Base-by-base conservation (phyloP, 2,797 vertebrate species). In the Eidolon dupreanum region DNA sequence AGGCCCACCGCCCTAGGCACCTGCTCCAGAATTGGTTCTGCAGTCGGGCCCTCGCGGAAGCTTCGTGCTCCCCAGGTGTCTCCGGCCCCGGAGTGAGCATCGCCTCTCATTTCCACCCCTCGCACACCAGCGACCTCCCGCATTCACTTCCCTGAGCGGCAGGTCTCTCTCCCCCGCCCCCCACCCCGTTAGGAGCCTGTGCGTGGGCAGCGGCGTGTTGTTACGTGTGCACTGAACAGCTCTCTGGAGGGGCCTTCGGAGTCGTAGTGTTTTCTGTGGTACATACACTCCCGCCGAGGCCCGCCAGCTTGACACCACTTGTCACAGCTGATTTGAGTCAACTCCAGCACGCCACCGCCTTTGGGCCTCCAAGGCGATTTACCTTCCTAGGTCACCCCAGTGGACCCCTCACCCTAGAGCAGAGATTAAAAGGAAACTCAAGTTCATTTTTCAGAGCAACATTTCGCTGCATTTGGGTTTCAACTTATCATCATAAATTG, bases 21-120 rank as follows among this genome's bases (percentile, higher is more conserved):
- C 0, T 8, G 17, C 36, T n/a, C 57, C 55, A 36, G 19, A 33
- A 19, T 5, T 2, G 1, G 17, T 31, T 12, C 38, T 9, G 49
- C 61, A 5, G 7, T 12, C 2, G 28, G 36, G 16, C 12, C 26
- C 57, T 51, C 36, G 3, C 2, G 31, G 57, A 15, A 31, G 38
- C 43, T 49, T n/a, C 28, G 9, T 36, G 9, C 65, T 70, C 19
- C 31, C 53, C 2, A 2, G 19, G 7, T 28, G 11, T 13, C 26
- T n/a, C 38, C 19, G 8, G 36, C 70, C 59, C 46, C 31, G 2
- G 28, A 8, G 26, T 3, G 31, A 19, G 63, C 26, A 10, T 5
- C 24, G 2, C 36, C 13, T 65, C 79, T 57, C 41, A 71, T 19
- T 63, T 41, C 63, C 43, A 13, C 79, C 53, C 15, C 74, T 78